Evolutionary conservation across 2,113 vertebrate species (phyloP).

Genomic region (Arvicanthis niloticus): DNA sequence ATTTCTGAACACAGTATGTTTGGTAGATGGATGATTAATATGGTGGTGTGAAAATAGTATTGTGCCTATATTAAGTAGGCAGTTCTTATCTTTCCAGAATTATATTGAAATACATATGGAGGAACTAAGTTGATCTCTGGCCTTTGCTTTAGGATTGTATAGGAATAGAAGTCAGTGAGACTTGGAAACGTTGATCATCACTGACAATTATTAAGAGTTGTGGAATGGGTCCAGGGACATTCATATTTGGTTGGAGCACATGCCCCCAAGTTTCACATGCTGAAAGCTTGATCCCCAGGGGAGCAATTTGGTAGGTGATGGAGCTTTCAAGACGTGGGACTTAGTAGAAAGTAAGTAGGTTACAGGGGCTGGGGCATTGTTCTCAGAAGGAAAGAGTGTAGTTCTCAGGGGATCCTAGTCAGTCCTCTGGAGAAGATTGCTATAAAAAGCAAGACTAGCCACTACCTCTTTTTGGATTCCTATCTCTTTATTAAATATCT

Average conservation of each 20-base stretch:
- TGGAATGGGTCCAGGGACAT: not conserved
- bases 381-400: not conserved
- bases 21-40: constrained; percentile 41
- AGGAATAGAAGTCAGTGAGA: constrained; percentile 13
- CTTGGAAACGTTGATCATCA: constrained; percentile 22
- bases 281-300: not conserved
- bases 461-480: not conserved
- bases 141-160: constrained; percentile 59
- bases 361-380: not conserved
- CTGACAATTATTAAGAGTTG: constrained; percentile 28
- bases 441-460: not conserved
- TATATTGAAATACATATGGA: constrained; percentile 51
- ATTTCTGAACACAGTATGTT: not conserved
- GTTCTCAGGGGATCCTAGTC: not conserved
- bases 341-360: not conserved
- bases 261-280: not conserved
- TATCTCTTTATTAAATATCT: not conserved
- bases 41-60: not conserved
- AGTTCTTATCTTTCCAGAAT: constrained; percentile 47
- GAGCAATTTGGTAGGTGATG: not conserved
- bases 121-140: not conserved
- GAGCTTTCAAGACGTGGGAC: not conserved
- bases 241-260: not conserved
- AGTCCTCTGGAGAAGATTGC: not conserved
- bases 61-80: constrained; percentile 9